These are phyloP conservation scores for Seriola rivoliana DNA, from an alignment of 2,113 vertebrate species.

Conservation along the genomic window DNA sequence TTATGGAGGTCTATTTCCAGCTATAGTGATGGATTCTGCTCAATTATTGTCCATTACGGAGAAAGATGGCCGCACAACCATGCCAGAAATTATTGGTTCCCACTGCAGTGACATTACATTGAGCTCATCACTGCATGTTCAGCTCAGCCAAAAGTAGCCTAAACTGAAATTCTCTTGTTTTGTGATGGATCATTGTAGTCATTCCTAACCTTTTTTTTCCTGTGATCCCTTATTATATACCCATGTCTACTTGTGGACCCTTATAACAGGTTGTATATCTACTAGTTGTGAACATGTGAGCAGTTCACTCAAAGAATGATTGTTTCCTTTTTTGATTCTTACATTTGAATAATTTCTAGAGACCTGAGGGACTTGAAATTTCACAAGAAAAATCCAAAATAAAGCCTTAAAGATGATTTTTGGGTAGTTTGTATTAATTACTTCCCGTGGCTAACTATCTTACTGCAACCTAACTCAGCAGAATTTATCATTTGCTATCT, in stretches of 20 bases:
- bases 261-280: background rate
- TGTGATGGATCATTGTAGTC: background rate
- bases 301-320: background rate
- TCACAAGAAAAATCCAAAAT: background rate
- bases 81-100: conserved; percentile 82
- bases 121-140: conserved; percentile 77
- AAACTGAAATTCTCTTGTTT: conserved; percentile 36
- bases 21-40: conserved; percentile 91
- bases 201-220: background rate
- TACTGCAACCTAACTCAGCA: too few species aligned
- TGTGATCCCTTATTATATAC: background rate
- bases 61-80: conserved; percentile 88
- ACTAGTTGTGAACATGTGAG: background rate
- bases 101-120: conserved; percentile 78
- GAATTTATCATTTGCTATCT: too few species aligned
- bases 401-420: background rate
- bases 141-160: conserved; percentile 50
- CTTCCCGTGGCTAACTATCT: background rate
- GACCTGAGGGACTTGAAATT: background rate
- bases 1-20: conserved; percentile 89
- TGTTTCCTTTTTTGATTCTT: background rate
- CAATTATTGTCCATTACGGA: conserved; percentile 96
- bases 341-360: background rate
- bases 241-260: background rate
- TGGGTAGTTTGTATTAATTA: background rate